Evolutionary conservation across 2,797 vertebrate species (phyloP).

Genomic region (Tadarida brasiliensis): DNA sequence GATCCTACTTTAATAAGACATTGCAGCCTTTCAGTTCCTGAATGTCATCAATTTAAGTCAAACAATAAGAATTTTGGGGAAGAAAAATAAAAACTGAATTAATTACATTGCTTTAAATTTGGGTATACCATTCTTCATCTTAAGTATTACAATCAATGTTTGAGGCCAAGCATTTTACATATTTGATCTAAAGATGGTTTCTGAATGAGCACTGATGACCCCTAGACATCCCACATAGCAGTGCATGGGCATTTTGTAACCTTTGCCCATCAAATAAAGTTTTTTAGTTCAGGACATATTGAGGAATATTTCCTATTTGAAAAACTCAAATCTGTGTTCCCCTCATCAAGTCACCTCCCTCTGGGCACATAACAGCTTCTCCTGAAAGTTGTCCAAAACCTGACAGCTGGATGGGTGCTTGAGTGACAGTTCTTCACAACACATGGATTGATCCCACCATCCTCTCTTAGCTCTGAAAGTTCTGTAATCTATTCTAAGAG

Average conservation of each 20-base stretch:
- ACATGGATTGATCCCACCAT: neutral
- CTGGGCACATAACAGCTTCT: neutral
- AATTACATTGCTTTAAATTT: neutral
- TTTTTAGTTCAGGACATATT: neutral
- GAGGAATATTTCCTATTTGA: neutral
- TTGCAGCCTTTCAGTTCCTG: neutral
- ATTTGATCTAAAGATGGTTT: neutral
- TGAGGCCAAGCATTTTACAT: neutral
- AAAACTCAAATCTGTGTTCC: conserved; percentile 9
- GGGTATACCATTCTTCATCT: neutral
- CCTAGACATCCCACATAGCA: neutral
- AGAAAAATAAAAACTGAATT: neutral
- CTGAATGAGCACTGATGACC: neutral
- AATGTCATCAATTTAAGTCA: neutral
- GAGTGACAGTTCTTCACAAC: conserved; percentile 18
- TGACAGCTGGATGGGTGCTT: neutral
- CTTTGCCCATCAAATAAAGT: neutral
- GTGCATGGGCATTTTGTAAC: neutral
- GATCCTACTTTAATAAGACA: neutral
- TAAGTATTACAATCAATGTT: neutral
- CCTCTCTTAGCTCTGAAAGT: neutral
- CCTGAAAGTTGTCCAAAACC: neutral
- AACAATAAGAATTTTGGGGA: neutral
- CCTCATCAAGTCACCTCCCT: neutral
- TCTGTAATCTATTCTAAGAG: conserved; percentile 40